Evolutionary conservation across 2,888 invertebrate genomes (phyloP), one percentile per base, ranked within the genome.

Genomic region (Pandemis heparana): DNA sequence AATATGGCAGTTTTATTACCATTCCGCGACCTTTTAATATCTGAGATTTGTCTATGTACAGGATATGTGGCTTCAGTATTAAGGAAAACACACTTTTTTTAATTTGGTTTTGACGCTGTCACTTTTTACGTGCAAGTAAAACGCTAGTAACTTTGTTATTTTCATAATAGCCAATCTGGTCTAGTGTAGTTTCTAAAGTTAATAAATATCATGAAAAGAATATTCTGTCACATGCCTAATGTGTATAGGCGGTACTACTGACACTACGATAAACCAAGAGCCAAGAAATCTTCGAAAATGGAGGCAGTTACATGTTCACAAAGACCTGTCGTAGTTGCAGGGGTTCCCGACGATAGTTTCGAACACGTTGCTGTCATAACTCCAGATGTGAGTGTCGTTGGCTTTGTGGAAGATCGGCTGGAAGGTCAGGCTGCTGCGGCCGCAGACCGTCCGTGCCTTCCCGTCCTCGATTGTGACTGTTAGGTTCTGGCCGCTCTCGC

Each of bases 331-430:
- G 81, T 93, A 91, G 77, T 80, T 82, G 83, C 96, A 96, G 62
- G 95, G 95, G 80, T 94, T 94, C 32, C 95, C 95, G 62, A 95
- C 91, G 62, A 96, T 89, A 1, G 95, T 95, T 76, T 95, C 93
- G 79, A 95, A 95, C 39, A 91, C 85, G 65, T 94, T 92, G 78
- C 85, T 89, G 70, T 92, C 89, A 67, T 90, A 93, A 60, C 86
- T 89, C 82, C 92, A 89, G 73, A 95, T 89, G 72, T 95, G 94
- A 0, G 94, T 93, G 48, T 87, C 90, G 77, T 95, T 95, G 70
- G 92, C 94, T 41, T 94, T 88, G 78, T 92, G 91, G 83, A 96
- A 95, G 6, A 90, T 79, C 0, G 95, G 95, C 60, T 94, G 94
- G 82, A 95, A 96, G 38, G 89, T 89, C 64, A 92, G 83, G 14